These are phyloP conservation scores for Lordiphosa fenestrarum DNA, from an alignment of 2,888 invertebrate species.

Conservation along the genomic window DNA sequence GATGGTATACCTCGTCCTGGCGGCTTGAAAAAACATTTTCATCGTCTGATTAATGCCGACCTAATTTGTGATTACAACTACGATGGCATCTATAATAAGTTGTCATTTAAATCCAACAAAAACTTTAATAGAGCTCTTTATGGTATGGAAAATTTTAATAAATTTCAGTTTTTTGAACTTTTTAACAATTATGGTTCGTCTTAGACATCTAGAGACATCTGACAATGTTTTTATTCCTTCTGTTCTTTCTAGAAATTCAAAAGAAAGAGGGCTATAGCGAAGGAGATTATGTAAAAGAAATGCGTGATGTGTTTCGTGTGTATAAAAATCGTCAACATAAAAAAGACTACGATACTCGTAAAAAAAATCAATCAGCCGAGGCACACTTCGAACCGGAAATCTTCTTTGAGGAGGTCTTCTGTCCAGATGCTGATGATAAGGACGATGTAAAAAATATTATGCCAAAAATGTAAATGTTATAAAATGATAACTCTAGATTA, in stretches of 20 bases:
- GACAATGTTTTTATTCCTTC: too few species aligned
- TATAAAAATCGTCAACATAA: slow-evolving; percentile 30
- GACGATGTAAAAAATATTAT: background rate
- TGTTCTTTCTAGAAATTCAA: slow-evolving; percentile 15
- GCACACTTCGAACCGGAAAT: slow-evolving; percentile 20
- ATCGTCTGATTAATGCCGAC: slow-evolving; percentile 17
- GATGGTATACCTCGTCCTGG: slow-evolving; percentile 9
- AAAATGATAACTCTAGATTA: background rate
- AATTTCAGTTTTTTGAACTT: too few species aligned
- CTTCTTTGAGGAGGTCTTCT: slow-evolving; percentile 25
- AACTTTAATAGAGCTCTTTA: slow-evolving; percentile 26
- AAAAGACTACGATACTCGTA: slow-evolving; percentile 10
- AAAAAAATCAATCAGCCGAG: slow-evolving; percentile 20
- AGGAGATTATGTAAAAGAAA: slow-evolving; percentile 25
- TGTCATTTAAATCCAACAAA: slow-evolving; percentile 14
- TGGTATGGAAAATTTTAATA: slow-evolving; percentile 4
- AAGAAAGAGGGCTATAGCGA: slow-evolving; percentile 18
- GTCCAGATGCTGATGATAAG: slow-evolving; percentile 3
- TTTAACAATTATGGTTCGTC: too few species aligned
- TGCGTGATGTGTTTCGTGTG: slow-evolving; percentile 18
- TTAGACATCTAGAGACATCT: too few species aligned
- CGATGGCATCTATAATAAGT: slow-evolving; percentile 28
- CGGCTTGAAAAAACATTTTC: slow-evolving; percentile 20
- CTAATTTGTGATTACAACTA: slow-evolving; percentile 23
- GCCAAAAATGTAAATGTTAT: background rate